Base-by-base conservation (phyloP, 2,113 vertebrate species). In the Malaclemys terrapin region DNA sequence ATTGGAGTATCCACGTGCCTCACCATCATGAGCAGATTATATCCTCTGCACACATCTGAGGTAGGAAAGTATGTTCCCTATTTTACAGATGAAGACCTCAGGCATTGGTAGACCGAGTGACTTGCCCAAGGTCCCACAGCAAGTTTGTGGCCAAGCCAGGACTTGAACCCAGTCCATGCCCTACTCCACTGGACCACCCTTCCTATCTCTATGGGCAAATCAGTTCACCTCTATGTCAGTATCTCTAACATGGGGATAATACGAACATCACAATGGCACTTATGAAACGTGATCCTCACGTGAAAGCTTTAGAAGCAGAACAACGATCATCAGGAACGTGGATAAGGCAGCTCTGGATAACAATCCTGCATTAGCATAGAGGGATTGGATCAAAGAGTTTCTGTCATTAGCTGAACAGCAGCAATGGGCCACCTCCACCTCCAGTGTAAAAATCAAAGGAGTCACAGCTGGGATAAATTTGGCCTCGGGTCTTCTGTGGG, bases 1-100 rank as follows among this genome's bases (percentile, higher is more conserved):
- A 27, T 0, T 35, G 22, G 11, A 0, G 10, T 24, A 76, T 45
- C 72, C 4, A 6, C 4, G 10, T 22, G 10, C 11, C 22, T 76
- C 24, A 11, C 22, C 22, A 42, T 76, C 72, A 76, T 76, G n/a
- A 76, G 25, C 62, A 69, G 16, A n/a, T n/a, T 69, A 19, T n/a
- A 20, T n/a, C 72, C 22, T 25, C 5, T 7, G 8, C 69, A 75
- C n/a, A 24, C 8, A 22, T 24, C 69, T 42, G 29, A 35, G 6
- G 5, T 9, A 75, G n/a, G 20, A 42, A 22, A 38, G 9, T 17
- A 42, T 75, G 9, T 6, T 42, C 20, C n/a, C 20, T 42, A 11
- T 42, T 75, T 42, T 75, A 42, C 69, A 75, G 19, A 24, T 24
- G 9, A 42, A n/a, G 20, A 24, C 35, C n/a, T 38, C 8, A 42